Percentiles rank a stretch among this genome's conserved stretches.
These are phyloP conservation scores for Scophthalmus maximus DNA, from an alignment of 2,113 vertebrate genomes.

Conservation along the genomic window DNA sequence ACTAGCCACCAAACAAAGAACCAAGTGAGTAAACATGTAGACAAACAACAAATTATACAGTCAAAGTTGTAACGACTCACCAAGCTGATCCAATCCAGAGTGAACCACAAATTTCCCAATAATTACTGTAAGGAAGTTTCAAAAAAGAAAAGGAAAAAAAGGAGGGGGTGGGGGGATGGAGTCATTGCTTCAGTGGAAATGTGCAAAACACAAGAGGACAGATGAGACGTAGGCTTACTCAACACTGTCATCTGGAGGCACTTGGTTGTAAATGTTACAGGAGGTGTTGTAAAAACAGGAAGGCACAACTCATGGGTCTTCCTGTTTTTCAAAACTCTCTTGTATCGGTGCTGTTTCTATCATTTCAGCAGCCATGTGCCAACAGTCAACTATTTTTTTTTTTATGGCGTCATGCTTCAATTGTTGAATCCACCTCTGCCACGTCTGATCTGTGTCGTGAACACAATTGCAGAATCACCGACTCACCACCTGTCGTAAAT, in stretches of 20 bases:
- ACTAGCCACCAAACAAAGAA: background rate
- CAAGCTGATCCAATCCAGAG: background rate
- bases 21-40: constrained; percentile 1
- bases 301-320: background rate
- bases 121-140: constrained; percentile 22
- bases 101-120: constrained; percentile 25
- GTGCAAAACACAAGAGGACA: constrained; percentile 1
- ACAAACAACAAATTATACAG: background rate
- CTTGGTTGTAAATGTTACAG: constrained; percentile 1
- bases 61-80: too few species aligned
- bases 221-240: constrained; percentile 25
- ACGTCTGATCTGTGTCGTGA: background rate
- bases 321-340: background rate
- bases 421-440: background rate
- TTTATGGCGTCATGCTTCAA: too few species aligned
- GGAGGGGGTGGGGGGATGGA: background rate
- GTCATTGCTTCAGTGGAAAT: constrained; percentile 38
- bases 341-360: background rate
- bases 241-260: constrained; percentile 73
- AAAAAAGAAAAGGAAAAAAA: background rate
- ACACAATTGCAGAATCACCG: background rate
- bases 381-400: background rate
- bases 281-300: background rate
- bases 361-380: background rate
- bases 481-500: constrained; percentile 1